Percentiles rank a stretch among this genome's conserved stretches.
These are phyloP conservation scores for Moxostoma hubbsi DNA, from an alignment of 2,797 vertebrate genomes.

Conservation along the genomic window DNA sequence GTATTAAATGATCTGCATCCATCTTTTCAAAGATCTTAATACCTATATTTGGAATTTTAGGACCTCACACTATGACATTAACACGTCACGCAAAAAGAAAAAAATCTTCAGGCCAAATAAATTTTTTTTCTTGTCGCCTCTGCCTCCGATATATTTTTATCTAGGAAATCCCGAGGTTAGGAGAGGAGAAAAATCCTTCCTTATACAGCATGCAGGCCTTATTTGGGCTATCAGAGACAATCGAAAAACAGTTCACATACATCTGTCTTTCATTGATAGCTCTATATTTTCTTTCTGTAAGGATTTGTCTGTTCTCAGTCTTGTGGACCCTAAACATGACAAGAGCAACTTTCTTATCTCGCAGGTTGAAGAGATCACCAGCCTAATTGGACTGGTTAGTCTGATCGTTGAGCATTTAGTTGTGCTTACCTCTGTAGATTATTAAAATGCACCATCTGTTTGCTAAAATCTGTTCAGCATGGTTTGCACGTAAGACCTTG, in stretches of 20 bases:
- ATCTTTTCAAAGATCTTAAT: conserved; percentile 22
- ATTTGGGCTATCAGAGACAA: conserved; percentile 66
- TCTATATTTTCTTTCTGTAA: conserved; percentile 62
- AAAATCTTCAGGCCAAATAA: not conserved
- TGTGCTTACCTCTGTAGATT: conserved; percentile 31
- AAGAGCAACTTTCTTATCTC: conserved; percentile 70
- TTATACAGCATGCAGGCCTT: conserved; percentile 71
- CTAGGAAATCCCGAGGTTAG: conserved; percentile 34
- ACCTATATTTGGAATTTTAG: conserved; percentile 6
- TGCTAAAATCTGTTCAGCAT: conserved; percentile 37
- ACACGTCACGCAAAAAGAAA: not conserved
- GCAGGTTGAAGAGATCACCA: conserved; percentile 27
- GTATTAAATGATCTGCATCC: conserved; percentile 24
- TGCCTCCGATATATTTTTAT: too few relatives aligned
- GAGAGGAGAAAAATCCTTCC: conserved; percentile 57
- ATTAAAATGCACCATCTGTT: conserved; percentile 45
- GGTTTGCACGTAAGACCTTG: conserved; percentile 39
- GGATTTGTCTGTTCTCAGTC: conserved; percentile 67
- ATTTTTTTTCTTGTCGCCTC: too few relatives aligned
- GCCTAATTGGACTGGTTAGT: conserved; percentile 62
- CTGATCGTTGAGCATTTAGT: conserved; percentile 36
- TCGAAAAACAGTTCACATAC: conserved; percentile 59
- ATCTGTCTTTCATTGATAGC: conserved; percentile 66
- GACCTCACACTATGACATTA: not conserved
- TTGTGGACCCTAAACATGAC: conserved; percentile 68